Conservation (phyloP, 2,113 vertebrate genomes). For the Dicentrarchus labrax region DNA sequence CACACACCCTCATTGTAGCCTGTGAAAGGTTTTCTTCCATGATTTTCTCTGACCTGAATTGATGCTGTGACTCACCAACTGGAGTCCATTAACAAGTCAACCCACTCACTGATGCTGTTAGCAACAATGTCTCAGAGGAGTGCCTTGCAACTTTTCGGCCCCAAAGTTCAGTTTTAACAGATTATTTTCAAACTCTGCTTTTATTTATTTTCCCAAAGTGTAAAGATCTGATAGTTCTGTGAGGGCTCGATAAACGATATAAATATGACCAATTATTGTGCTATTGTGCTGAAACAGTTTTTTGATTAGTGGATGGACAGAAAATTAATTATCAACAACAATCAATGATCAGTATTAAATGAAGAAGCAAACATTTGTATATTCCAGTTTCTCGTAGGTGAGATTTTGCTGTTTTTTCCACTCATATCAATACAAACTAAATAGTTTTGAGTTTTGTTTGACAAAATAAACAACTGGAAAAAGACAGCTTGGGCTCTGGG, state of each 20-base stretch:
- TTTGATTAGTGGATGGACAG: background rate
- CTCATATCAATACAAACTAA: background rate
- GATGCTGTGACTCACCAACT: slow-evolving; percentile 64
- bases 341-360: background rate
- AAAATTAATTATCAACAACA: background rate
- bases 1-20: background rate
- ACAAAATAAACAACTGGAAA: background rate
- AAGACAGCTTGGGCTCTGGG: background rate
- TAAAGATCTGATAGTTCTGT: background rate
- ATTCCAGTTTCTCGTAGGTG: background rate
- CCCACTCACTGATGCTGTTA: slow-evolving; percentile 46
- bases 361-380: background rate
- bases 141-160: slow-evolving; percentile 8
- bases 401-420: background rate
- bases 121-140: slow-evolving; percentile 51
- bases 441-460: background rate
- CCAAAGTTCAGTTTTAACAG: slow-evolving; percentile 23
- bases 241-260: background rate
- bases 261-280: background rate
- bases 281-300: background rate
- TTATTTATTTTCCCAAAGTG: slow-evolving; percentile 15
- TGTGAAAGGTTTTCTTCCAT: slow-evolving; percentile 1
- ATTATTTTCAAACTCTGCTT: slow-evolving; percentile 28
- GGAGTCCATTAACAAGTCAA: slow-evolving; percentile 54
- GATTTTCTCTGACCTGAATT: slow-evolving; percentile 34